Evolutionary conservation across 1,140 invertebrate species (phyloP), one percentile per base, ranked within the genome.

Genomic region (Bombus superbus): DNA sequence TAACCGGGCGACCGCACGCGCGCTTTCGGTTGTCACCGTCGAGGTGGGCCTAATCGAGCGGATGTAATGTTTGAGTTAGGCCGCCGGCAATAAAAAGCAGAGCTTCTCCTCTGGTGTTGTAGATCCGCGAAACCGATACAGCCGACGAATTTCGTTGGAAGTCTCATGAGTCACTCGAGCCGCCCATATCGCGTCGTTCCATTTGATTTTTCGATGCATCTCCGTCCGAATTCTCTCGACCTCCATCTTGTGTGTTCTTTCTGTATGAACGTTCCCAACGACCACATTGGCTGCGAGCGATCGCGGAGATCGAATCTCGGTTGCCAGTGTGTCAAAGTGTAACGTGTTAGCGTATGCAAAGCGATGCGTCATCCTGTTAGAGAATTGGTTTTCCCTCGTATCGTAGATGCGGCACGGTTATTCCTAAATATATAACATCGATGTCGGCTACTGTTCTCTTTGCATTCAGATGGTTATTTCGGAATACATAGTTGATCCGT

Each of bases 11-110:
- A 44, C 28, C 32, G 47, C 10, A n/a, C 75, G 15, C 25, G 15
- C 13, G 64, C 35, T 35, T 57, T 68, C 38, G 15, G 22, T 15
- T 38, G 66, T 72, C 68, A 44, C 40, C 68, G 35, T 47, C 76
- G 83, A 72, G 83, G 35, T 64, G 83, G 42, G 53, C 53, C 53
- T 71, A 64, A 80, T 80, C 76, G 57, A 35, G 42, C 77, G 83
- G 77, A 80, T 72, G 28, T 80, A 72, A 72, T 73, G 83, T 80
- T 72, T 73, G 77, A 18, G 38, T 28, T 72, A n/a, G 44, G 11
- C 22, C 22, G 32, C 15, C 28, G 53, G 32, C 53, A 84, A 84
- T 84, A 80, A 79, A 84, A 79, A 40, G 2, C 9, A 42, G 4
- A 38, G 9, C 13, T 22, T 15, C 47, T n/a, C 64, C 32, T 32